Conservation (phyloP, 1,140 invertebrate species). For the Trissolcus basalis region DNA sequence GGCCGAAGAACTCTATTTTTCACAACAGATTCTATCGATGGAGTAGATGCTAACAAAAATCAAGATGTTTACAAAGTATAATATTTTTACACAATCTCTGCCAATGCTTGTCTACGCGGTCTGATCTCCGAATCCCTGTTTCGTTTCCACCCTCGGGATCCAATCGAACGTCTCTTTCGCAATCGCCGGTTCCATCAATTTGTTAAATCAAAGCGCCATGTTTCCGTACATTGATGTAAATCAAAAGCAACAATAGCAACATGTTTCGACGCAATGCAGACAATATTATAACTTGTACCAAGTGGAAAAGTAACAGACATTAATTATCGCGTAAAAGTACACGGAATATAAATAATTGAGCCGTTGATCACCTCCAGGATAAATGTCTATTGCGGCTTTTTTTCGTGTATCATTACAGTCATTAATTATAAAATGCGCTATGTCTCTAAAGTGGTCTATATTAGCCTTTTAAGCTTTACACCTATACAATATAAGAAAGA, state of each 20-base stretch:
- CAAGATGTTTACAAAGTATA: constrained; percentile 57
- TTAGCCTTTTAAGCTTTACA: constrained; percentile 70
- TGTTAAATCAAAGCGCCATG: neutral
- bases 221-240: neutral
- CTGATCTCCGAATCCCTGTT: constrained; percentile 48
- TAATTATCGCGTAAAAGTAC: constrained; percentile 57
- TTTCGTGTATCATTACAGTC: constrained; percentile 62
- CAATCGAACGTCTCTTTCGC: constrained; percentile 8
- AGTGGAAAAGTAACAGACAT: constrained; percentile 48
- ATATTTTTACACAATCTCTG: constrained; percentile 72
- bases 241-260: neutral
- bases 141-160: constrained; percentile 33
- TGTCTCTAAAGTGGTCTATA: constrained; percentile 68
- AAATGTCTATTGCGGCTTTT: constrained; percentile 47
- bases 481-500: constrained; percentile 67
- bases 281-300: constrained; percentile 32
- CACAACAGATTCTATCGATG: constrained; percentile 56
- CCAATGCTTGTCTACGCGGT: constrained; percentile 53
- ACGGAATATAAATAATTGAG: constrained; percentile 51
- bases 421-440: constrained; percentile 64
- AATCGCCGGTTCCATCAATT: neutral
- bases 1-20: constrained; percentile 66
- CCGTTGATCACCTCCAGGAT: constrained; percentile 45
- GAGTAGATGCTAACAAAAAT: constrained; percentile 52
- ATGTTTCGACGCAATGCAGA: constrained; percentile 35